Conservation (phyloP, 2,797 vertebrate genomes). For the Anguilla marmorata region DNA sequence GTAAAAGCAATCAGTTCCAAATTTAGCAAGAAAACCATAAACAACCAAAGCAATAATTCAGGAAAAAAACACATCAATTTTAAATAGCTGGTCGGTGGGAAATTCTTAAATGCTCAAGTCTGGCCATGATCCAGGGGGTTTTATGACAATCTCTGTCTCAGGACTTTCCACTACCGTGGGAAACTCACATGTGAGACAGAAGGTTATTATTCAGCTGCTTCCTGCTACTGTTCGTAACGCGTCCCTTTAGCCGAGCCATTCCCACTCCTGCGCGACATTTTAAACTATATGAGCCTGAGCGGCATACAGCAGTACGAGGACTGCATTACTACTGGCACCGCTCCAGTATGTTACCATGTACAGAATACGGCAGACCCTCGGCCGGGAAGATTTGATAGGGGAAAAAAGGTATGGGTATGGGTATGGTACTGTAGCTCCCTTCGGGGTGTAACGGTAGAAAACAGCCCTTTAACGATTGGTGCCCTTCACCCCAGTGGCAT, state of each 20-base stretch:
- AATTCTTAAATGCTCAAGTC: neutral
- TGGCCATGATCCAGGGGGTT: neutral
- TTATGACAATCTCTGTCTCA: neutral
- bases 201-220: slow-evolving; percentile 4
- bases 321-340: neutral
- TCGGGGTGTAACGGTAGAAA: neutral
- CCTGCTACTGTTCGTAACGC: neutral
- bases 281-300: neutral
- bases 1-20: neutral
- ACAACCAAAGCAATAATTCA: neutral
- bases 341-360: neutral
- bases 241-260: neutral
- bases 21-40: neutral
- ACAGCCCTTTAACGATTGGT: neutral
- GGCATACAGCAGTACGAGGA: neutral
- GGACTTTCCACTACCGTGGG: slow-evolving; percentile 16
- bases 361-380: neutral
- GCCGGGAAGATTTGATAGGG: neutral
- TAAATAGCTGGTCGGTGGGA: neutral
- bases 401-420: neutral
- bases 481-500: neutral
- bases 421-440: neutral
- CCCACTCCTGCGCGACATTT: neutral
- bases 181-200: neutral
- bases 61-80: neutral